Evolutionary conservation across 2,888 invertebrate species (phyloP).

Genomic region (Hydroisotoma schaefferi): DNA sequence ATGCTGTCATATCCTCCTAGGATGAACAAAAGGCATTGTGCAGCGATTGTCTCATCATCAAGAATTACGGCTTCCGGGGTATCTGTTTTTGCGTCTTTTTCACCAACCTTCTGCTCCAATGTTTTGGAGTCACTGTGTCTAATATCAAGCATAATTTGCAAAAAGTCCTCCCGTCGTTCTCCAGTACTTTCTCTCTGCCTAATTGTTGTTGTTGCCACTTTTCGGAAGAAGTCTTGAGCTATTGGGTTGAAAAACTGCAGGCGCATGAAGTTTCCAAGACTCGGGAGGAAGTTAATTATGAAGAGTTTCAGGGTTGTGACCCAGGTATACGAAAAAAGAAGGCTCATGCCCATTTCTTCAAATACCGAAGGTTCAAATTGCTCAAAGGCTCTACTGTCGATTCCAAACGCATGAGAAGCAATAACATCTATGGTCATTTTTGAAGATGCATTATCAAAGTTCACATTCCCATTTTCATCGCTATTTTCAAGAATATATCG

Average conservation of each 20-base stretch:
- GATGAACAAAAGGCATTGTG: slow-evolving; percentile 26
- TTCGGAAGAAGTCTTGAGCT: slow-evolving; percentile 55
- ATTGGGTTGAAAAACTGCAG: slow-evolving; percentile 50
- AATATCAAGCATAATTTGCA: slow-evolving; percentile 32
- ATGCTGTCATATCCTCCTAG: slow-evolving; percentile 28
- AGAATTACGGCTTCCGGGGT: neutral
- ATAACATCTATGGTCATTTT: slow-evolving; percentile 63
- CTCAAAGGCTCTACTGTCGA: slow-evolving; percentile 61
- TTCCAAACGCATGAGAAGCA: slow-evolving; percentile 61
- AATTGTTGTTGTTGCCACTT: slow-evolving; percentile 55
- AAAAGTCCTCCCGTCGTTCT: slow-evolving; percentile 48
- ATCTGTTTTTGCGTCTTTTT: slow-evolving; percentile 26
- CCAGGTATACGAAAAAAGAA: slow-evolving; percentile 50
- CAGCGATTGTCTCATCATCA: slow-evolving; percentile 20
- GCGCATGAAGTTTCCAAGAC: slow-evolving; percentile 50
- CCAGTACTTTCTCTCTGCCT: slow-evolving; percentile 55
- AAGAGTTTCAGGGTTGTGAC: slow-evolving; percentile 50
- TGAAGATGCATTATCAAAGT: slow-evolving; percentile 60
- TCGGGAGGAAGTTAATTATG: slow-evolving; percentile 51
- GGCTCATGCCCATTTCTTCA: slow-evolving; percentile 53
- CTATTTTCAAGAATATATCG: slow-evolving; percentile 52
- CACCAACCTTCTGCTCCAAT: slow-evolving; percentile 22
- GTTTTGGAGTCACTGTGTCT: slow-evolving; percentile 23
- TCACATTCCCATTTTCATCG: slow-evolving; percentile 50
- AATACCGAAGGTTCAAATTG: slow-evolving; percentile 55